Evolutionary conservation across 2,888 invertebrate genomes (phyloP), one percentile per base, ranked within the genome.

Genomic region (Drosophila gaucha): DNA sequence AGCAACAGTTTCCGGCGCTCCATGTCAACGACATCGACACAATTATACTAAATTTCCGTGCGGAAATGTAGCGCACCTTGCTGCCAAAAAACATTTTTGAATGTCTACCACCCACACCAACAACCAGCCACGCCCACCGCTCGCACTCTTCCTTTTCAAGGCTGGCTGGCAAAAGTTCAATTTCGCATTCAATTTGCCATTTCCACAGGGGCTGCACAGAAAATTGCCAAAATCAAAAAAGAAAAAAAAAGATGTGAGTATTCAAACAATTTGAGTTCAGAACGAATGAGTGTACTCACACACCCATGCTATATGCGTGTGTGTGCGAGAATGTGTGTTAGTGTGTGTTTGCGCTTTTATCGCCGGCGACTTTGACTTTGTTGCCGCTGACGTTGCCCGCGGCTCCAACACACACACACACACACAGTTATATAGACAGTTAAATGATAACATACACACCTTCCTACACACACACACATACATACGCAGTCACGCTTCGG

Each of bases 101-200:
- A 52, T 36, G 36, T 52, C 50, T 49, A 33, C 51, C 36, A 18
- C 20, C 22, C 36, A 8, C 3, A 8, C 12, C 10, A 10, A 30
- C 5, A 1, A 4, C 4, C 22, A 4, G 6, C 33, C 49, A 5
- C 35, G 16, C 35, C 35, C 16, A 24, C 28, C n/a, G 1, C 16
- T 10, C 20, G 16, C 39, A 28, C 22, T 6, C 35, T n/a, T n/a
- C 16, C 52, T 10, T 24, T 6, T 26, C 16, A 16, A n/a, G 33
- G 50, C 20, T 57, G 68, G 39, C 63, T 74, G 80, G 55, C 77
- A 64, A 80, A 83, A 83, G 85, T 87, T 83, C 88, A 88, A 86
- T 86, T 86, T 80, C 74, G 88, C 54, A 83, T 88, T 88, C 86
- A 85, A 78, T 83, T 85, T 88, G 65, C 79, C 80, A 73, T 80